Evolutionary conservation across 2,113 vertebrate species (phyloP), one percentile per base, ranked within the genome.

Genomic region (Nerophis lumbriciformis): DNA sequence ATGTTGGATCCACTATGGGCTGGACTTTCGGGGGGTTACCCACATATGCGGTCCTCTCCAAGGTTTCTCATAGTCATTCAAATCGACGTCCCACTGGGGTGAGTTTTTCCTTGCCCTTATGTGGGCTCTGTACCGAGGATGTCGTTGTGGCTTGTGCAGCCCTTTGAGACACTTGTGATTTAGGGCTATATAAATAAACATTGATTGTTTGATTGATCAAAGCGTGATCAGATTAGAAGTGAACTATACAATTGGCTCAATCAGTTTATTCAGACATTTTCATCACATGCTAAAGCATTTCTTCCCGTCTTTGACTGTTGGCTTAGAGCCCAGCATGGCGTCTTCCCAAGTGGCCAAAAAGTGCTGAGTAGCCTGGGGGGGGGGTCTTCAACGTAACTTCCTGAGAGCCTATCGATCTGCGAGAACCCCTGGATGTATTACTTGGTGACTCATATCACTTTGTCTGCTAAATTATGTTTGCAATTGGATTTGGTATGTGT

Each of bases 341-440:
- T 28, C 28, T 74, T 63, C 75, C 75, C 66, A 60, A 77, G 74
- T 72, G 69, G 63, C 53, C 60, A 57, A 52, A 85, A 85, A 78
- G 69, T 81, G 72, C 78, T 83, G 81, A 81, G 64, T 76, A 73
- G 70, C 73, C 75, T 68, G 52, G 1, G 67, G 62, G 69, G 42
- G 42, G 42, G 42, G 42, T 45, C 63, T 16, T 80, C 76, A 79
- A 51, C 78, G 67, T 71, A 63, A 59, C 72, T 70, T 80, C 79
- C 72, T 79, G 72, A 79, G 69, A 76, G 68, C 65, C 65, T 59
- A 77, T 83, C 48, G 73, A 82, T 85, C 71, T 65, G 54, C 56
- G 66, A 68, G 62, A 66, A 72, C 42, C 62, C 66, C 74, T 59
- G 48, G 76, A 66, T 48, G 72, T 65, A 0, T 65, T 42, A 58